These are phyloP conservation scores for Drosophila tani DNA, from an alignment of 1,140 invertebrate species.

Conservation along the genomic window DNA sequence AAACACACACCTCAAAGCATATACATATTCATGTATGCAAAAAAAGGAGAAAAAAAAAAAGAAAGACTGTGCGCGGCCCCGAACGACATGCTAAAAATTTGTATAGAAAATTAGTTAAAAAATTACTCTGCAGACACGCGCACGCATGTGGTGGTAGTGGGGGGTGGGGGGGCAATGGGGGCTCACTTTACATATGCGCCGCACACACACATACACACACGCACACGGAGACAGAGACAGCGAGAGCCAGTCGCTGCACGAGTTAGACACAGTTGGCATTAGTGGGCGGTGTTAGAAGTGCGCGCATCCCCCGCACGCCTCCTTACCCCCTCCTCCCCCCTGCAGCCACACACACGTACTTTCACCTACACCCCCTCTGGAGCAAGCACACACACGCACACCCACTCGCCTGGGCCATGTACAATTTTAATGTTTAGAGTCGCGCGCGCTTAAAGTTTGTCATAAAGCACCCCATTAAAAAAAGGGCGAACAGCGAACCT, in stretches of 20 bases:
- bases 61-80: constrained; percentile 36
- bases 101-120: constrained; percentile 85
- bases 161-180: constrained; percentile 1
- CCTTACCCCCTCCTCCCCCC: neutral
- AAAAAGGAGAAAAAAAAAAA: constrained; percentile 19
- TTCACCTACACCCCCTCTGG: constrained; percentile 19
- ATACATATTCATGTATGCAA: constrained; percentile 40
- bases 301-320: constrained; percentile 29
- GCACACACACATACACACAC: constrained; percentile 21
- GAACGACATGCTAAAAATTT: constrained; percentile 82
- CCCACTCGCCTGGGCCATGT: constrained; percentile 45
- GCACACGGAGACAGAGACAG: constrained; percentile 10
- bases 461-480: constrained; percentile 84
- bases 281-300: constrained; percentile 84
- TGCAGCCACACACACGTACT: constrained; percentile 5
- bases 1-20: constrained; percentile 3
- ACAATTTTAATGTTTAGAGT: constrained; percentile 73
- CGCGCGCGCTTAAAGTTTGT: constrained; percentile 79
- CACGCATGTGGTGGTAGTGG: constrained; percentile 43
- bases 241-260: constrained; percentile 30
- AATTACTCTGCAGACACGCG: constrained; percentile 81
- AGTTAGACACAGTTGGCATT: constrained; percentile 72
- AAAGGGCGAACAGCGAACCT: constrained; percentile 47
- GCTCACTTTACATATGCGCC: constrained; percentile 52
- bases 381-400: constrained; percentile 26